These are phyloP conservation scores for Aphidius gifuensis DNA, from an alignment of 1,140 invertebrate species.

Conservation along the genomic window DNA sequence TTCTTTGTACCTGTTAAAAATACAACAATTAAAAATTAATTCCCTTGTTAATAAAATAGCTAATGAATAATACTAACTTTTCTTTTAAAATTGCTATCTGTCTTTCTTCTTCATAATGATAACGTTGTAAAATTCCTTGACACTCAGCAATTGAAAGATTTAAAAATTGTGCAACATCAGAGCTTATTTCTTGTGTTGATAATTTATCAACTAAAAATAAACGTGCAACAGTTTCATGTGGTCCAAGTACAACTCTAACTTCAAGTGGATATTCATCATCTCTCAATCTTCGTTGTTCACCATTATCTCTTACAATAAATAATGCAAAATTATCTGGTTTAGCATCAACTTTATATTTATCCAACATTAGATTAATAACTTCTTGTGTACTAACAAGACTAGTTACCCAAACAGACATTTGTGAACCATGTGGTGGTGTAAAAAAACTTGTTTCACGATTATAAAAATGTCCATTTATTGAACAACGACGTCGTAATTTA, in stretches of 20 bases:
- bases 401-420: constrained; percentile 83
- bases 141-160: constrained; percentile 77
- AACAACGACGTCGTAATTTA: constrained; percentile 73
- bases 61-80: constrained; percentile 56
- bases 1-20: constrained; percentile 61
- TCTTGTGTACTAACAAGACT: constrained; percentile 76
- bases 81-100: constrained; percentile 68
- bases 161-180: constrained; percentile 80
- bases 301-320: constrained; percentile 79
- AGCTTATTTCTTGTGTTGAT: constrained; percentile 70
- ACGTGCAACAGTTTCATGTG: constrained; percentile 78
- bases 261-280: constrained; percentile 79
- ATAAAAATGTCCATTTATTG: constrained; percentile 87
- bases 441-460: constrained; percentile 86
- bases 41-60: not conserved
- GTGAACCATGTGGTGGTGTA: constrained; percentile 78
- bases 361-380: constrained; percentile 80
- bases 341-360: constrained; percentile 85
- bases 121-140: constrained; percentile 74
- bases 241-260: constrained; percentile 73
- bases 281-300: constrained; percentile 72
- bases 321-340: constrained; percentile 76
- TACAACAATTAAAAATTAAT: constrained; percentile 22
- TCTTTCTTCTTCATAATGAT: constrained; percentile 72
- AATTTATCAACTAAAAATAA: constrained; percentile 77